phyloP scores from a whole-genome alignment of 2,888 invertebrate genomes.

The Beris chalybata region DNA sequence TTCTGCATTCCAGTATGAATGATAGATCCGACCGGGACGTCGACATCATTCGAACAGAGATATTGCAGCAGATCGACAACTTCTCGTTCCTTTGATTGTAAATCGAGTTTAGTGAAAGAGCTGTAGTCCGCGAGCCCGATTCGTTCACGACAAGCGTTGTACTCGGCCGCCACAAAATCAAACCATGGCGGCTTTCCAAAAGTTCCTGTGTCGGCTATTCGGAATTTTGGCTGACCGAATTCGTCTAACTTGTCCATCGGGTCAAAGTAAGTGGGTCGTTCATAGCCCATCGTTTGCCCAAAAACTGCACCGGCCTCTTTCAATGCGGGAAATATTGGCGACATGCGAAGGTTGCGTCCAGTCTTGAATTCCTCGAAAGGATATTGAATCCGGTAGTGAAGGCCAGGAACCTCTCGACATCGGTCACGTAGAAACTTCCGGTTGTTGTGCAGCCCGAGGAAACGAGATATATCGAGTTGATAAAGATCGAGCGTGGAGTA shows the following conservation, averaged over 20 bases:
- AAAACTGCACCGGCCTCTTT: slow-evolving; percentile 92
- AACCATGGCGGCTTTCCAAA: slow-evolving; percentile 95
- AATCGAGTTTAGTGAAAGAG: slow-evolving; percentile 93
- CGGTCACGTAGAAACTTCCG: slow-evolving; percentile 88
- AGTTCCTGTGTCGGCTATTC: slow-evolving; percentile 77
- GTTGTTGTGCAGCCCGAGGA: slow-evolving; percentile 92
- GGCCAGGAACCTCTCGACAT: slow-evolving; percentile 88
- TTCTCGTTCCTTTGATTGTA: slow-evolving; percentile 87
- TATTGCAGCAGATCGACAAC: slow-evolving; percentile 88
- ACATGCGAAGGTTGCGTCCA: slow-evolving; percentile 87
- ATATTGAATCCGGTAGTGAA: slow-evolving; percentile 79
- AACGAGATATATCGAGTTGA: slow-evolving; percentile 85
- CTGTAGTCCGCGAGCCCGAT: slow-evolving; percentile 95
- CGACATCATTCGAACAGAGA: slow-evolving; percentile 94
- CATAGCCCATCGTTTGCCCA: slow-evolving; percentile 97
- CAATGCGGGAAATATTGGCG: slow-evolving; percentile 91
- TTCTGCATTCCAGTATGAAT: slow-evolving; percentile 99
- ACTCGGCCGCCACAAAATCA: slow-evolving; percentile 83
- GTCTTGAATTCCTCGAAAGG: slow-evolving; percentile 85
- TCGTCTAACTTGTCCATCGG: slow-evolving; percentile 56
- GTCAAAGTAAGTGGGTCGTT: slow-evolving; percentile 91
- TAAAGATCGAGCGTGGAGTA: slow-evolving; percentile 82
- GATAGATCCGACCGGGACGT: slow-evolving; percentile 89
- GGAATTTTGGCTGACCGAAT: slow-evolving; percentile 53
- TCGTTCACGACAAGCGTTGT: slow-evolving; percentile 89